These are phyloP conservation scores for Hucho hucho DNA, from an alignment of 2,113 vertebrate species.

Conservation along the genomic window DNA sequence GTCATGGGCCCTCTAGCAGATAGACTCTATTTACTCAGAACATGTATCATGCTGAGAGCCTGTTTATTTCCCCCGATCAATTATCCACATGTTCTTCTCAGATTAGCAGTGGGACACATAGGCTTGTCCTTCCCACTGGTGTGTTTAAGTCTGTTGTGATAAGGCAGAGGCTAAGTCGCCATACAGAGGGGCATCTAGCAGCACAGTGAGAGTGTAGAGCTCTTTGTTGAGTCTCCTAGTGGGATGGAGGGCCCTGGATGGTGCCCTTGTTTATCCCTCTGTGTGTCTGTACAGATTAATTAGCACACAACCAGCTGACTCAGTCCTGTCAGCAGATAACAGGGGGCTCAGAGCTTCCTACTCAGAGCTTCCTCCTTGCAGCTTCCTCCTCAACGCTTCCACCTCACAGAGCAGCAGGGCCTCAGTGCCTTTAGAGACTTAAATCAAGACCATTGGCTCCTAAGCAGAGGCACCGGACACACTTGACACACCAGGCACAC, in stretches of 20 bases:
- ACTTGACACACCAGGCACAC: too few relatives aligned
- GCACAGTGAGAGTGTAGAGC: neutral
- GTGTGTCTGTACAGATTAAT: constrained; percentile 41
- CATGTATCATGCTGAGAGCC: constrained; percentile 23
- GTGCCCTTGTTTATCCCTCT: constrained; percentile 44
- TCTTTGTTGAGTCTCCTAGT: neutral
- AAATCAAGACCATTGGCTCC: neutral
- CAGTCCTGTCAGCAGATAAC: neutral
- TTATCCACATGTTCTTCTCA: constrained; percentile 7
- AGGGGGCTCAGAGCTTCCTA: too few relatives aligned
- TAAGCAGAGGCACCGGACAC: neutral
- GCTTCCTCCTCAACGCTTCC: neutral
- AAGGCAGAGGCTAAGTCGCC: too few relatives aligned
- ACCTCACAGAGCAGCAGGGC: constrained; percentile 19
- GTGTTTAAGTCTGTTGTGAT: too few relatives aligned
- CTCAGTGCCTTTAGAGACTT: neutral
- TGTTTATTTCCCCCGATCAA: constrained; percentile 8
- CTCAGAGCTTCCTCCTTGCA: neutral
- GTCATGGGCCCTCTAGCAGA: constrained; percentile 26
- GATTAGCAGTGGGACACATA: constrained; percentile 10
- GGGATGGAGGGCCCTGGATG: neutral
- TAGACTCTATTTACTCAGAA: constrained; percentile 36
- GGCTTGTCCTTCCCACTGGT: neutral
- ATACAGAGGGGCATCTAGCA: too few relatives aligned
- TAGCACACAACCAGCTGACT: constrained; percentile 46